A percentile compares a stretch with the other conserved stretches of the same genome.
These are phyloP conservation scores for Urocitellus parryii DNA, from an alignment of 2,113 vertebrate species.

Conservation along the genomic window DNA sequence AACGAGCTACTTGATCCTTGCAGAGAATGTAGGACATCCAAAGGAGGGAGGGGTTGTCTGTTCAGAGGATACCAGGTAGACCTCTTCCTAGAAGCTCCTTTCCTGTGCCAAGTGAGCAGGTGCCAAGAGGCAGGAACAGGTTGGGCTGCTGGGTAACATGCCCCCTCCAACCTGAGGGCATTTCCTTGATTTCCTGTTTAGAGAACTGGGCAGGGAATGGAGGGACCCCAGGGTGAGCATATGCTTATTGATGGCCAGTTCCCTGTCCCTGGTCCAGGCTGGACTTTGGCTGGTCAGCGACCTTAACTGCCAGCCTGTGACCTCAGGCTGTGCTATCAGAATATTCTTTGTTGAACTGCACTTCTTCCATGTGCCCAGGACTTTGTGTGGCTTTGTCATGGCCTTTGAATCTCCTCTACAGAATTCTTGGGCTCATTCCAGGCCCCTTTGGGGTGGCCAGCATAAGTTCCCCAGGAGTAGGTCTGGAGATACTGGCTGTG, in stretches of 20 bases:
- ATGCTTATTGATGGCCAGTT: background rate
- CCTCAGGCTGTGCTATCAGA: background rate
- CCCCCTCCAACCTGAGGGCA: background rate
- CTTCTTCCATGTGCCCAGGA: slow-evolving; percentile 57
- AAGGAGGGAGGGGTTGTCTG: too few species aligned
- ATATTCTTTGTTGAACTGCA: background rate
- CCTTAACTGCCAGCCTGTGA: background rate
- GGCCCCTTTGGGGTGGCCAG: slow-evolving; percentile 44
- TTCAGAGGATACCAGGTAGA: slow-evolving; percentile 74
- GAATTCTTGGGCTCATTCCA: slow-evolving; percentile 65
- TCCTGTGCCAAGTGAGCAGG: slow-evolving; percentile 51
- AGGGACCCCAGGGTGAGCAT: fast-evolving
- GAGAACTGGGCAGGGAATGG: background rate
- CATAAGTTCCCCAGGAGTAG: background rate
- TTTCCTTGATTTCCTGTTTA: slow-evolving; percentile 5
- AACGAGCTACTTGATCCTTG: background rate
- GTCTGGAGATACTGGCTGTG: background rate
- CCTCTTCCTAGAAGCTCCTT: slow-evolving; percentile 82
- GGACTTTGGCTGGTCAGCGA: background rate
- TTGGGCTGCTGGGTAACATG: too few species aligned
- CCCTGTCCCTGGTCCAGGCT: background rate
- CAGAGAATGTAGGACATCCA: fast-evolving
- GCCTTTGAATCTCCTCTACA: slow-evolving; percentile 60
- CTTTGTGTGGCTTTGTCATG: background rate
- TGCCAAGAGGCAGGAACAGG: slow-evolving; percentile 65